Percentiles rank a stretch among this genome's conserved stretches.
These are phyloP conservation scores for Melipona beecheii DNA, from an alignment of 2,888 invertebrate species.

Conservation along the genomic window DNA sequence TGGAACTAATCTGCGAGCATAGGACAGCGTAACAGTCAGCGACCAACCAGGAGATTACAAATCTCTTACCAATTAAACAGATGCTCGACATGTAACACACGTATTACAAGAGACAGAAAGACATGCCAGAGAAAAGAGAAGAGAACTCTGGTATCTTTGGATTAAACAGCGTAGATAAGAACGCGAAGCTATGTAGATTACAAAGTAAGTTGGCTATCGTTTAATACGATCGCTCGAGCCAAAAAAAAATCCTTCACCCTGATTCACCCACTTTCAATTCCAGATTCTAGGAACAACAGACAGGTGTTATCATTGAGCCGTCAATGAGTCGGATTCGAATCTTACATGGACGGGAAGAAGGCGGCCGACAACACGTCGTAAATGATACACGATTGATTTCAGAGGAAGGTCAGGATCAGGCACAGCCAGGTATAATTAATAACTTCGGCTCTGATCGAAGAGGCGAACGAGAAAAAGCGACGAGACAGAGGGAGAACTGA, in stretches of 20 bases:
- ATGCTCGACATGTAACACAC: not conserved
- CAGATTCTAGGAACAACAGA: not conserved
- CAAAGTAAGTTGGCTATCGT: not conserved
- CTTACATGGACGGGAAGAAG: not conserved
- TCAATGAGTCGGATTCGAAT: not conserved
- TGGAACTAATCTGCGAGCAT: not conserved
- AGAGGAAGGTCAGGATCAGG: conserved; percentile 37
- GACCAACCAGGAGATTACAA: not conserved
- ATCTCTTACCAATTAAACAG: not conserved
- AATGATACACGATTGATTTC: conserved; percentile 37
- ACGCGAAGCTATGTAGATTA: not conserved
- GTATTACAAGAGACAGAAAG: not conserved
- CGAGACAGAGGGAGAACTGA: not conserved
- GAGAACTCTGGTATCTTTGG: not conserved
- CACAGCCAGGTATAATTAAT: conserved; percentile 34
- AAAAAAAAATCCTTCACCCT: not conserved
- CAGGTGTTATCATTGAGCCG: not conserved
- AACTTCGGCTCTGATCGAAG: not conserved
- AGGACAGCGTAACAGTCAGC: not conserved
- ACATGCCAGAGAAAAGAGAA: not conserved
- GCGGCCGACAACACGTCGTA: conserved; percentile 23
- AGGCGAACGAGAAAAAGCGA: not conserved
- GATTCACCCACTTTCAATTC: not conserved
- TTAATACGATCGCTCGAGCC: not conserved
- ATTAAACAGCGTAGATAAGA: not conserved